A percentile compares a stretch with the other conserved stretches of the same genome.
Evolutionary conservation across 2,113 vertebrate species (phyloP).

Genomic region (Dromiciops gliroides): DNA sequence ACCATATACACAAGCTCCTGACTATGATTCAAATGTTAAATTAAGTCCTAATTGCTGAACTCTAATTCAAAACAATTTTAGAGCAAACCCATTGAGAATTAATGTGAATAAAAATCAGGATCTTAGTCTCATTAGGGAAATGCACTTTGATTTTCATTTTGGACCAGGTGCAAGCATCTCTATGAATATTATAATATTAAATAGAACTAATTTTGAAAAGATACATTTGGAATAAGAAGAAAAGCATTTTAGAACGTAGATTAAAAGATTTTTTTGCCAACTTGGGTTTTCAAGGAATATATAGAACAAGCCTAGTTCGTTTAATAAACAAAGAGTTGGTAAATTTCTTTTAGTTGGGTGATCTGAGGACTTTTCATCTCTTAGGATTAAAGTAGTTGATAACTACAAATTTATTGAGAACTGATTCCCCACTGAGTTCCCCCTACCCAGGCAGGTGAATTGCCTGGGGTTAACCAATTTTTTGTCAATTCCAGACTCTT

Average conservation of each 20-base stretch:
- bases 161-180: constrained; percentile 45
- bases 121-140: constrained; percentile 70
- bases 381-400: neutral
- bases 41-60: constrained; percentile 73
- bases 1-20: constrained; percentile 65
- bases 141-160: constrained; percentile 59
- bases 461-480: no score
- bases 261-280: constrained; percentile 33
- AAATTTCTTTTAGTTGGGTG: constrained; percentile 2
- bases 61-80: constrained; percentile 76
- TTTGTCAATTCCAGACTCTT: no score
- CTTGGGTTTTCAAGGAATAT: neutral
- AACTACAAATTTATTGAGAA: no score
- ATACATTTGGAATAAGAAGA: constrained; percentile 55
- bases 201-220: constrained; percentile 60
- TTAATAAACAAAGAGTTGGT: constrained; percentile 14
- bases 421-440: no score
- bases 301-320: neutral
- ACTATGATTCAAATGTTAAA: constrained; percentile 74
- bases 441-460: no score
- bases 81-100: constrained; percentile 66
- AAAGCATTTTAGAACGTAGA: constrained; percentile 8
- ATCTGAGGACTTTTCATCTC: neutral
- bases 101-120: constrained; percentile 59
- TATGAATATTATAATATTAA: constrained; percentile 52